Conservation (phyloP, 2,113 vertebrate species). For the Coturnix japonica region DNA sequence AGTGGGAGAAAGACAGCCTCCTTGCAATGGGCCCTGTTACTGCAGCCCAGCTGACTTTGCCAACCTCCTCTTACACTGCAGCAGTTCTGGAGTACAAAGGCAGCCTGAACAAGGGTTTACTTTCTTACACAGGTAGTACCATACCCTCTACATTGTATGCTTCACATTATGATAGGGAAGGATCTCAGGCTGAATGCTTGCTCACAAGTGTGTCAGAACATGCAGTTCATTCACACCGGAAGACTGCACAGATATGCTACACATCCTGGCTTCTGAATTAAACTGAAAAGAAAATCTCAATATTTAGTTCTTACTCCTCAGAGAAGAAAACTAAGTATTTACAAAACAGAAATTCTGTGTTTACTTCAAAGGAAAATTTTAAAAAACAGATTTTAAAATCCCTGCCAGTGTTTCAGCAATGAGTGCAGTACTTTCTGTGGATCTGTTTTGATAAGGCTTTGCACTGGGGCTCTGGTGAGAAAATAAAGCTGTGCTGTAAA, state of each 20-base stretch:
- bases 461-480: background rate
- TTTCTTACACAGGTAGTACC: background rate
- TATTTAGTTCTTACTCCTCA: background rate
- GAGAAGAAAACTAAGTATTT: background rate
- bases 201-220: background rate
- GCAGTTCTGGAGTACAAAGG: background rate
- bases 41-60: background rate
- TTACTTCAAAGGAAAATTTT: background rate
- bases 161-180: background rate
- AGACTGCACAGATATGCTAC: background rate
- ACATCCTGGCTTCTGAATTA: background rate
- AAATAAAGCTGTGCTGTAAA: background rate
- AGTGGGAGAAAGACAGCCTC: background rate
- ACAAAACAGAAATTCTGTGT: background rate
- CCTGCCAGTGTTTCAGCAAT: background rate
- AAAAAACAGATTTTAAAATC: background rate
- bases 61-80: background rate
- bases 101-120: background rate
- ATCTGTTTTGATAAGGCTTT: background rate
- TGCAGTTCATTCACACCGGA: background rate
- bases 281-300: background rate
- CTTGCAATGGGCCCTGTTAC: fast-evolving
- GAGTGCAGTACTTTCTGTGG: background rate
- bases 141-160: background rate
- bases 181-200: background rate